A percentile compares a stretch with the other conserved stretches of the same genome.
These are phyloP conservation scores for Diphyllodes magnificus DNA, from an alignment of 2,113 vertebrate genomes.

Conservation along the genomic window DNA sequence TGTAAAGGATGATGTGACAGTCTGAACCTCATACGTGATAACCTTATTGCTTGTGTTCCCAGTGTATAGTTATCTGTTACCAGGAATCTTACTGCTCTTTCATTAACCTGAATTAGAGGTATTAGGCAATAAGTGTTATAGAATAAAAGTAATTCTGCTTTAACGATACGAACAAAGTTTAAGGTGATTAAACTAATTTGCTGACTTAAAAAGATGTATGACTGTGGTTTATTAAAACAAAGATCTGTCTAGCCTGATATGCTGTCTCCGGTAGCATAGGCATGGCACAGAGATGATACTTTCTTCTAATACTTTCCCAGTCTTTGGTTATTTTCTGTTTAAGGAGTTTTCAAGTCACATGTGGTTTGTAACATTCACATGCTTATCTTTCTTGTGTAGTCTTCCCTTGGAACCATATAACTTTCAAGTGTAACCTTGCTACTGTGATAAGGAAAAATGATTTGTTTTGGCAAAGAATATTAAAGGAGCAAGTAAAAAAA, in stretches of 20 bases:
- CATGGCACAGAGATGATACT: not conserved
- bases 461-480: not conserved
- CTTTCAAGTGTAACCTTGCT: not conserved
- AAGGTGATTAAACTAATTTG: not conserved
- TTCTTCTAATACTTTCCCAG: not conserved
- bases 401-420: not conserved
- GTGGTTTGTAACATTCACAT: not conserved
- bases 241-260: not conserved
- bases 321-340: not conserved
- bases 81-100: not conserved
- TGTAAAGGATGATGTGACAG: not conserved
- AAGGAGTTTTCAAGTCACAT: not conserved
- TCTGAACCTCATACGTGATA: not conserved
- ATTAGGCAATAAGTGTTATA: not conserved
- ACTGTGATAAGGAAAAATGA: not conserved
- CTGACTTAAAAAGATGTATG: not conserved
- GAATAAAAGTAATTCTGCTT: not conserved
- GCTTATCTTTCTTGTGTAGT: not conserved
- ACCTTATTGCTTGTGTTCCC: not conserved
- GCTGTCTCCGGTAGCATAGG: not conserved
- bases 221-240: not conserved
- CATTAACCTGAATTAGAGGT: not conserved
- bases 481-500: not conserved
- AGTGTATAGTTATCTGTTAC: not conserved
- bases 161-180: not conserved